Conservation (phyloP, 2,888 invertebrate species). For the Spodoptera exigua region DNA sequence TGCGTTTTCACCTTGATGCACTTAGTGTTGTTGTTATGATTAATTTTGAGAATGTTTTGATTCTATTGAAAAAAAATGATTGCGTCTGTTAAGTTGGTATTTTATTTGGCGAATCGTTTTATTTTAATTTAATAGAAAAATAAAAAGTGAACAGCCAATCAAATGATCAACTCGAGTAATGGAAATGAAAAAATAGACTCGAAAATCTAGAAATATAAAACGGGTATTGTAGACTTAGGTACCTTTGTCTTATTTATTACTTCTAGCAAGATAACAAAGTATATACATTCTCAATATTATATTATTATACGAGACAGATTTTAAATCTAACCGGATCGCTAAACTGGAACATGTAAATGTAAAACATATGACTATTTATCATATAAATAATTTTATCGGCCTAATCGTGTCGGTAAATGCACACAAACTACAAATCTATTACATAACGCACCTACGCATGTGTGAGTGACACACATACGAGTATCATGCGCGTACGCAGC, state of each 20-base stretch:
- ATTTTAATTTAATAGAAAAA: conserved; percentile 4
- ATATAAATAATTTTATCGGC: conserved; percentile 49
- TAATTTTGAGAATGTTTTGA: conserved; percentile 38
- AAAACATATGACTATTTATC: conserved; percentile 46
- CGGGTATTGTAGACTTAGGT: no score
- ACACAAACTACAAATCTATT: conserved; percentile 56
- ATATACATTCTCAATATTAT: conserved; percentile 15
- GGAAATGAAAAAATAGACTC: no score
- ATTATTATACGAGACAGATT: conserved; percentile 17
- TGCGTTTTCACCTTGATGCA: conserved; percentile 60
- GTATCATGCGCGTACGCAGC: conserved; percentile 59
- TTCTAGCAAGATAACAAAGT: conserved; percentile 13
- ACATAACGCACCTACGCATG: conserved; percentile 62
- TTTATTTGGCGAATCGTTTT: conserved; percentile 4
- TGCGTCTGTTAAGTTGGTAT: conserved; percentile 2
- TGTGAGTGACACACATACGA: conserved; percentile 27
- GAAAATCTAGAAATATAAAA: no score
- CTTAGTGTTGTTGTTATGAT: conserved; percentile 32
- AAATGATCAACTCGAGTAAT: no score
- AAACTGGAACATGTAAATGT: conserved; percentile 42
- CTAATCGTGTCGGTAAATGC: conserved; percentile 52
- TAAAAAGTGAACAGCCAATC: neutral
- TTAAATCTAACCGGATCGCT: conserved; percentile 48
- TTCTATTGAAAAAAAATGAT: conserved; percentile 5
- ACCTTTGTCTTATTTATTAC: no score